Evolutionary conservation across 2,888 invertebrate species (phyloP), one percentile per base, ranked within the genome.

Genomic region (Drepanosiphum platanoidis): DNA sequence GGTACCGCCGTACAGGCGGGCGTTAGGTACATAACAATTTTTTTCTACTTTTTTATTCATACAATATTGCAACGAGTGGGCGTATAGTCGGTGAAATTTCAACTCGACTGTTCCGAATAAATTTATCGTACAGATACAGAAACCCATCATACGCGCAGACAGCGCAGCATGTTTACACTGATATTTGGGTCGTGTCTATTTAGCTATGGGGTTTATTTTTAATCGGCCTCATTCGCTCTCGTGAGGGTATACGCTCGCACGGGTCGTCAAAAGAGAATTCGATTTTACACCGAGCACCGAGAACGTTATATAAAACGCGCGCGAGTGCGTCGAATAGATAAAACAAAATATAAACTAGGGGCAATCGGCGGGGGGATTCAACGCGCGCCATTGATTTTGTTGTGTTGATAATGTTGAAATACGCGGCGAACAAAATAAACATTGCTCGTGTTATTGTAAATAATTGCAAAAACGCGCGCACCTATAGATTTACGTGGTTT

Each of bases 141-240:
- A 81, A 39, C 39, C 15, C 30, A 71, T 61, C 36, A 77, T 13
- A 32, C 34, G 27, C 27, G 34, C 42, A 61, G n/a, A 61, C 27
- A 27, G 11, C 22, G 18, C 61, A 52, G 71, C 30, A 32, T 61
- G 81, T 82, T 72, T 82, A 82, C 81, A 61, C 32, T 32, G 81
- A 71, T 32, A 82, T 82, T 82, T 82, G 81, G 81, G 72, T 82
- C 81, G 72, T 42, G 71, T 36, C 71, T 82, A 34, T 75, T 11
- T 66, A 22, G 52, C 52, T 22, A 70, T 52, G 32, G 83, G 64
- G n/a, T 83, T 83, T 83, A 83, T 83, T 83, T 83, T 83, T 83
- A 82, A 72, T 83, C 46, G 83, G 74, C 83, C 83, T 83, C 83
- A 66, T 83, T 83, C 27, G 32, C 22, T 70, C 22, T 70, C 30